Conservation (phyloP, 2,888 invertebrate species). For the Drosophila rellima region DNA sequence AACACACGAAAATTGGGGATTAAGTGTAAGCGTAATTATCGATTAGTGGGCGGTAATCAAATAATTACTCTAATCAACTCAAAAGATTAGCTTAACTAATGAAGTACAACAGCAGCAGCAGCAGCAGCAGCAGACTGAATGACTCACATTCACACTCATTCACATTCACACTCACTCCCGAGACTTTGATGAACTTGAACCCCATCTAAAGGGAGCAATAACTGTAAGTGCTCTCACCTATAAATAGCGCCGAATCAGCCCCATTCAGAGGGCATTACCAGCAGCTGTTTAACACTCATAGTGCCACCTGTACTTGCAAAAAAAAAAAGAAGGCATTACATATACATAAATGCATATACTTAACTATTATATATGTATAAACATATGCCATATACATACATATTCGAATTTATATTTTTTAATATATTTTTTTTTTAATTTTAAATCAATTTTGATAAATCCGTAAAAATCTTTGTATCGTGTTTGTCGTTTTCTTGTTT, state of each 20-base stretch:
- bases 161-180: neutral
- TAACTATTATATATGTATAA: neutral
- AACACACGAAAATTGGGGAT: constrained; percentile 13
- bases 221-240: constrained; percentile 27
- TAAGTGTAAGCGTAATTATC: constrained; percentile 32
- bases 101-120: constrained; percentile 25
- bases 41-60: constrained; percentile 29
- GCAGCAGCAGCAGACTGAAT: constrained; percentile 10
- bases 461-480: constrained; percentile 11
- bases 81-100: constrained; percentile 26
- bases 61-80: constrained; percentile 45
- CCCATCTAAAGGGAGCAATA: constrained; percentile 29
- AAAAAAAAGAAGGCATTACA: too few species aligned
- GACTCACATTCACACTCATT: neutral
- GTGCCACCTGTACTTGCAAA: constrained; percentile 22
- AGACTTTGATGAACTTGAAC: constrained; percentile 46
- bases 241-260: constrained; percentile 28
- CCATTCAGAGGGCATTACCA: constrained; percentile 32
- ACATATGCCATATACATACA: neutral
- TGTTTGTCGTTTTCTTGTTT: constrained; percentile 11
- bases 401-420: neutral
- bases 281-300: constrained; percentile 40
- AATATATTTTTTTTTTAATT: neutral
- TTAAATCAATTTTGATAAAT: constrained; percentile 18
- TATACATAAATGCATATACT: too few species aligned